These are phyloP conservation scores for Cochlearius cochlearius DNA, from an alignment of 2,113 vertebrate genomes.

Conservation along the genomic window DNA sequence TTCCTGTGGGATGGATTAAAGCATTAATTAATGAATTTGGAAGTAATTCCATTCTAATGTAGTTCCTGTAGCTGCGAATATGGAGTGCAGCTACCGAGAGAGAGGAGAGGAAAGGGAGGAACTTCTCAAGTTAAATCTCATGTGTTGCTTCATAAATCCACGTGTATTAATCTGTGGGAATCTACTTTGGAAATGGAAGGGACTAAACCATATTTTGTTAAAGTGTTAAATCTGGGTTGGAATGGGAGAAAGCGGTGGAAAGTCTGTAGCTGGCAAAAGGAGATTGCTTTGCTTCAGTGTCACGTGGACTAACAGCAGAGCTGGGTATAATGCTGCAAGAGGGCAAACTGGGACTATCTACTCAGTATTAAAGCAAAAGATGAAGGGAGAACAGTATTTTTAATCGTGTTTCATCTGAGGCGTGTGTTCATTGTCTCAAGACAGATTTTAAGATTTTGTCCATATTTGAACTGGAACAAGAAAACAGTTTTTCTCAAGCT, in stretches of 20 bases:
- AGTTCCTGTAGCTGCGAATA: neutral
- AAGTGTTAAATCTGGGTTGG: neutral
- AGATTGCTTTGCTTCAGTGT: neutral
- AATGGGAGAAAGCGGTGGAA: neutral
- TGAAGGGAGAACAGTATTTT: neutral
- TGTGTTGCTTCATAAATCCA: neutral
- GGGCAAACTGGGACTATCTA: neutral
- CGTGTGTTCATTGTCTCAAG: constrained; percentile 51
- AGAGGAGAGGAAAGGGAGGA: neutral
- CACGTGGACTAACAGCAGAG: neutral
- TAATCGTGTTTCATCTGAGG: neutral
- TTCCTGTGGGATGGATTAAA: neutral
- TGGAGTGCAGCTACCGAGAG: neutral
- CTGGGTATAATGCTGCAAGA: neutral
- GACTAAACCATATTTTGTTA: neutral
- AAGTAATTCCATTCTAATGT: neutral
- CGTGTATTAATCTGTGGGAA: neutral
- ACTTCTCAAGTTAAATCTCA: neutral
- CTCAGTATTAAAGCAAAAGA: neutral
- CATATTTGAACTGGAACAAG: constrained; percentile 57
- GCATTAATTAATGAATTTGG: neutral
- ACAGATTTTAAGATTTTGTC: constrained; percentile 54
- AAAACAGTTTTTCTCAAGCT: constrained; percentile 28
- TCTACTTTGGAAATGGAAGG: neutral
- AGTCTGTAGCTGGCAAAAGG: neutral